Percentiles rank a stretch among this genome's conserved stretches.
Conservation (phyloP, 2,888 invertebrate genomes). For the Acholoe squamosa region DNA sequence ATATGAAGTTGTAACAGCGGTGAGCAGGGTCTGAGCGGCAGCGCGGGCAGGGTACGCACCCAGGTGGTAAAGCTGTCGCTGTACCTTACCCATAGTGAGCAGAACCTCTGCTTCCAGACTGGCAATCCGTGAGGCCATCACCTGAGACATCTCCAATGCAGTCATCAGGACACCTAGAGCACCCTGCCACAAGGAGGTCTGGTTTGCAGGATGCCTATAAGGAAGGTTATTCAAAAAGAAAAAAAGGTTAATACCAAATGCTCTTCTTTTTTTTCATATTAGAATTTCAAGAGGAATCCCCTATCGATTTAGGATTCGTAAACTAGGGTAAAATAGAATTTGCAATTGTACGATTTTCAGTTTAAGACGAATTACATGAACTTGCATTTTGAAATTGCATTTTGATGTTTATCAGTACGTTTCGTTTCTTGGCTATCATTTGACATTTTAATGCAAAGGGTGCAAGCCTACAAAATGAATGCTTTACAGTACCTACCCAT, state of each 20-base stretch:
- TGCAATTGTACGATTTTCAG: no score
- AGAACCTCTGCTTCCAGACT: constrained; percentile 81
- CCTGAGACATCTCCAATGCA: constrained; percentile 77
- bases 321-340: no score
- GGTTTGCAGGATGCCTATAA: neutral
- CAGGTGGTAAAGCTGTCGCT: constrained; percentile 79
- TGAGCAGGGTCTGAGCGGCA: constrained; percentile 78
- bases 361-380: no score
- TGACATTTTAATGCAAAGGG: no score
- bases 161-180: constrained; percentile 79
- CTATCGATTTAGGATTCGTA: no score
- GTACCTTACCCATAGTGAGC: constrained; percentile 81
- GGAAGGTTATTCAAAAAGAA: no score
- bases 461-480: neutral
- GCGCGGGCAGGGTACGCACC: constrained; percentile 75
- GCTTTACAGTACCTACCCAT: constrained; percentile 73
- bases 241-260: no score
- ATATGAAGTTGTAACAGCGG: constrained; percentile 79
- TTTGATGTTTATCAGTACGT: no score
- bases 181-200: constrained; percentile 74
- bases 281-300: no score
- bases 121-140: constrained; percentile 75
- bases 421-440: no score
- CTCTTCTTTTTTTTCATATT: no score
- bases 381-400: no score